Percentiles rank a stretch among this genome's conserved stretches.
Evolutionary conservation across 2,888 invertebrate species (phyloP).

Genomic region (Drosophila borborema): DNA sequence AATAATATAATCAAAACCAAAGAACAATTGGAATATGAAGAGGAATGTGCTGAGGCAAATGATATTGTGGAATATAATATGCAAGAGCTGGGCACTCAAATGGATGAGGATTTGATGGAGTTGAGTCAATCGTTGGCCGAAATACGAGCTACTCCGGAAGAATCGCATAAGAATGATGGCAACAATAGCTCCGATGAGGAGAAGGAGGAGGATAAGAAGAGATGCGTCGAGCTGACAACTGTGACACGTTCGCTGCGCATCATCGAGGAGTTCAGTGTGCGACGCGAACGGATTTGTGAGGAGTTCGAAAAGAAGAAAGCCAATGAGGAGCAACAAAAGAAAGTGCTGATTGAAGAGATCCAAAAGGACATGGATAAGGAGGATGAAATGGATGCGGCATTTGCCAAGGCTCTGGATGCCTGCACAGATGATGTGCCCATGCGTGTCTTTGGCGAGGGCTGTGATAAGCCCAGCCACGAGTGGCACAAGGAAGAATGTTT

Average conservation of each 20-base stretch:
- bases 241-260: constrained; percentile 40
- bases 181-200: constrained; percentile 42
- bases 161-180: neutral
- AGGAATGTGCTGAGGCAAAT: constrained; percentile 57
- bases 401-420: constrained; percentile 56
- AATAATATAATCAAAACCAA: constrained; percentile 13
- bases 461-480: constrained; percentile 42
- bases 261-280: constrained; percentile 42
- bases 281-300: constrained; percentile 37
- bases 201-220: constrained; percentile 16
- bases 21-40: constrained; percentile 54
- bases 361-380: neutral
- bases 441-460: constrained; percentile 55
- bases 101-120: constrained; percentile 63
- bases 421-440: constrained; percentile 61
- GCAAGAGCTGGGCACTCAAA: constrained; percentile 56
- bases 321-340: neutral
- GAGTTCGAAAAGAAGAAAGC: constrained; percentile 4
- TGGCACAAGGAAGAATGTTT: constrained; percentile 58
- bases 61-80: constrained; percentile 64
- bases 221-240: constrained; percentile 33
- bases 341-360: neutral
- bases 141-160: neutral
- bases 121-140: constrained; percentile 32
- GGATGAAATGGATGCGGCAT: constrained; percentile 32